These are phyloP conservation scores for Heliocidaris erythrogramma DNA, from an alignment of 35 echinoderm and acorn worm genomes.

Conservation along the genomic window DNA sequence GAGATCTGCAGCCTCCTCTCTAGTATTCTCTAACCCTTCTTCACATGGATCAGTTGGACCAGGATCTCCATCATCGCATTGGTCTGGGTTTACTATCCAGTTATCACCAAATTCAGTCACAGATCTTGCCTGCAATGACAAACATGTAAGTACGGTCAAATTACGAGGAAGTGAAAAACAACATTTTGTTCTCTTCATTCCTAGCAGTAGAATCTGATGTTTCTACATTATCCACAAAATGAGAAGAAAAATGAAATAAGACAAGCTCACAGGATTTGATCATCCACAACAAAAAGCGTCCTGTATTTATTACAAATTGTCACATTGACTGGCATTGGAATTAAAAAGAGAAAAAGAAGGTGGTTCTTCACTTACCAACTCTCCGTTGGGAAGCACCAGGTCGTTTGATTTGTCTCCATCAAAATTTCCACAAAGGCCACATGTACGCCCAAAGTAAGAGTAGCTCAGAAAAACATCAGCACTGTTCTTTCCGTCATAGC, in stretches of 20 bases:
- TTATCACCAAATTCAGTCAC: constrained; percentile 65
- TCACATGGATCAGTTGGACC: constrained; percentile 66
- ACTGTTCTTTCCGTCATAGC: constrained; percentile 15
- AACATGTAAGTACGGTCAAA: not conserved
- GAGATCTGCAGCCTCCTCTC: constrained; percentile 49
- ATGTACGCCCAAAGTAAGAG: constrained; percentile 56
- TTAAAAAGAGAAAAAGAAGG: too few species aligned
- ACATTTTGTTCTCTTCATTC: too few species aligned
- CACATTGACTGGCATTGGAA: too few species aligned
- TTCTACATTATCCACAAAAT: too few species aligned
- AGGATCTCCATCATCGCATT: constrained; percentile 34
- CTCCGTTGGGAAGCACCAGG: constrained; percentile 56
- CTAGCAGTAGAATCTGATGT: too few species aligned
- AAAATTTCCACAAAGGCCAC: constrained; percentile 90
- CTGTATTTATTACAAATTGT: too few species aligned
- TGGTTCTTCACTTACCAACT: constrained; percentile 55
- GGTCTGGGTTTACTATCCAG: constrained; percentile 46
- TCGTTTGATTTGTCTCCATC: constrained; percentile 70
- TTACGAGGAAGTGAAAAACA: too few species aligned
- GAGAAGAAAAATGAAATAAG: too few species aligned
- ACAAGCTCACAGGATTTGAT: too few species aligned
- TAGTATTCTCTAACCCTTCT: constrained; percentile 16
- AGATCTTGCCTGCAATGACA: constrained; percentile 46
- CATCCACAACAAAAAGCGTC: too few species aligned
- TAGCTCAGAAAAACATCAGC: not conserved